A percentile compares a stretch with the other conserved stretches of the same genome.
phyloP scores from a whole-genome alignment of 64 coral and sea anemone species.

The Acropora tenuis region DNA sequence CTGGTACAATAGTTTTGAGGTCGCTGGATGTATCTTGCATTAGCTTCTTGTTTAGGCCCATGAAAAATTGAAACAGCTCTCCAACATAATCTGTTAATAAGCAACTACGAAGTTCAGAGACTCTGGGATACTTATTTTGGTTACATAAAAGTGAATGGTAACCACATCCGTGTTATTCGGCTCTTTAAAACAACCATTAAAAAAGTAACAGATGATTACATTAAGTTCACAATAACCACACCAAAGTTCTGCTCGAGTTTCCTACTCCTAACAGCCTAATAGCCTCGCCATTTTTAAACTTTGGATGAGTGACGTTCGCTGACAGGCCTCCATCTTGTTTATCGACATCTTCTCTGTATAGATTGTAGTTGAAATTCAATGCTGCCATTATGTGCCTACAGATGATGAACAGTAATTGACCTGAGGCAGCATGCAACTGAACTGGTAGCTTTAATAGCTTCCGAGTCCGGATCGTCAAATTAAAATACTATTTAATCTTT shows the following conservation, averaged over 20 bases:
- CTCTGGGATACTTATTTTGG: not conserved
- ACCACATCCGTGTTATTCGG: too few relatives aligned
- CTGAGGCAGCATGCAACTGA: not conserved
- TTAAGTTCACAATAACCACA: not conserved
- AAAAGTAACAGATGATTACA: not conserved
- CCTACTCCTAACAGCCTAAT: not conserved
- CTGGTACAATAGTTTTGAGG: not conserved
- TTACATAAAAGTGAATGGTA: not conserved
- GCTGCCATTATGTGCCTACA: conserved; percentile 13
- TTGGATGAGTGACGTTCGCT: not conserved
- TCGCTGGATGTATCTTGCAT: not conserved
- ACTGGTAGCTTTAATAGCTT: not conserved
- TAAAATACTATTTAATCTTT: not conserved
- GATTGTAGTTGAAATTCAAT: conserved; percentile 22
- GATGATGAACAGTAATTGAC: not conserved
- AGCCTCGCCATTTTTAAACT: not conserved
- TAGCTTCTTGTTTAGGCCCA: not conserved
- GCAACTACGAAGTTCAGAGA: not conserved
- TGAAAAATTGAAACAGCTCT: not conserved
- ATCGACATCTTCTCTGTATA: not conserved
- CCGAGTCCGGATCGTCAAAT: not conserved
- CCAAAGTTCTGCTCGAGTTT: conserved; percentile 10
- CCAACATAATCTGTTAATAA: not conserved
- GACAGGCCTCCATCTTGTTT: not conserved
- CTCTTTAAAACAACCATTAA: not conserved